These are phyloP conservation scores for Steatocranus sp. DNA, from an alignment of 2,797 vertebrate species.

Conservation along the genomic window DNA sequence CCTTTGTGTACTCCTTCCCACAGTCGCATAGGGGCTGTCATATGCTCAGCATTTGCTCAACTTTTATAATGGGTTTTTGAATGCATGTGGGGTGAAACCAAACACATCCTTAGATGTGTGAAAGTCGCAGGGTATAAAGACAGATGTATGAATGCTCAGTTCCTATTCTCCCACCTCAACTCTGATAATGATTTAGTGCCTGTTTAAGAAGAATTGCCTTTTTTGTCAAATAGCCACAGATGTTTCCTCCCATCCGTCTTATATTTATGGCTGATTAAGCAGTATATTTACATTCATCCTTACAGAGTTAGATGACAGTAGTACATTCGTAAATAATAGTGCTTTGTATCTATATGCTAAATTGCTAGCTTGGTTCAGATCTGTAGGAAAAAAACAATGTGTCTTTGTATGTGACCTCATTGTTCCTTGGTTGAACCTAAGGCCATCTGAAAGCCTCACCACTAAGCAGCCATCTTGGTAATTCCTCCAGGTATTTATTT, in stretches of 20 bases:
- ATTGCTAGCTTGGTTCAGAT: neutral
- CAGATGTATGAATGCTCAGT: neutral
- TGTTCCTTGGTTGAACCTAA: neutral
- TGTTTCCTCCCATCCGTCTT: neutral
- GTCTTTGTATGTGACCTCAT: neutral
- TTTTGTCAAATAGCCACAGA: neutral
- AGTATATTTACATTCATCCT: neutral
- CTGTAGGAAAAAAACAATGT: neutral
- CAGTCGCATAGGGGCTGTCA: slow-evolving; percentile 47
- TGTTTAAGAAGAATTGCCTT: neutral
- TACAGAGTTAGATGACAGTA: neutral
- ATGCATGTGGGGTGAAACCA: slow-evolving; percentile 51
- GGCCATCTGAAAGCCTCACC: neutral
- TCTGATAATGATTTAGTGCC: neutral
- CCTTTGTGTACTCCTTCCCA: slow-evolving; percentile 39
- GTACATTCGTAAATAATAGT: neutral
- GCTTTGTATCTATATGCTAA: neutral
- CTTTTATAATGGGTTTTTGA: slow-evolving; percentile 54
- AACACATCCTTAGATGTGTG: slow-evolving; percentile 52
- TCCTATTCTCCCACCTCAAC: neutral
- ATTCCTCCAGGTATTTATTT: neutral
- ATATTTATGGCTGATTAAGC: neutral
- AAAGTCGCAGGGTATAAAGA: slow-evolving; percentile 40
- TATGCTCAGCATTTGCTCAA: slow-evolving; percentile 35
- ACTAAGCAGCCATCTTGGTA: neutral